These are phyloP conservation scores for Diglossa cyanea DNA, from an alignment of 2,797 vertebrate genomes.

Conservation along the genomic window DNA sequence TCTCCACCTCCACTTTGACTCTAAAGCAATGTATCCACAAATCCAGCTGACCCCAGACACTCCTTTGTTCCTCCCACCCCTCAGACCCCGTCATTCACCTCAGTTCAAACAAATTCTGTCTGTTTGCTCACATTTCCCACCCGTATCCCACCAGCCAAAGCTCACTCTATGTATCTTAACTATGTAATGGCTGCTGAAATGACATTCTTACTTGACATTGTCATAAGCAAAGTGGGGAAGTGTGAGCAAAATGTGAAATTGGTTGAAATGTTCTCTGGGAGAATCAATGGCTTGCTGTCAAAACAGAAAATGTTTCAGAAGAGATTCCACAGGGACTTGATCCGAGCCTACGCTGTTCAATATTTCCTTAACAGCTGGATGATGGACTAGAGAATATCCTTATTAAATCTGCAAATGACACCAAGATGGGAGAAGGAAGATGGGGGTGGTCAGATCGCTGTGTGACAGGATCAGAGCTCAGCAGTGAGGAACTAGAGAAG, in stretches of 20 bases:
- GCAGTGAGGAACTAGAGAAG: neutral
- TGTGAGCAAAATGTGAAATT: constrained; percentile 21
- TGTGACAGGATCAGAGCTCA: neutral
- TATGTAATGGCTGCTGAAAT: neutral
- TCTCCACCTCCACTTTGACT: neutral
- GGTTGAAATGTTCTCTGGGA: constrained; percentile 33
- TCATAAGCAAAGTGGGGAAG: neutral
- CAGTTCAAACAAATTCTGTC: neutral
- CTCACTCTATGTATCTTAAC: neutral
- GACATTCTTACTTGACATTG: neutral
- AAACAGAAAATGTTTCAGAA: constrained; percentile 15
- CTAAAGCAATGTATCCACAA: neutral
- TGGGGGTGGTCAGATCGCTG: neutral
- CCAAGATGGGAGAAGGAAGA: neutral
- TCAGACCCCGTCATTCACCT: neutral
- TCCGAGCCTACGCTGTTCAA: neutral
- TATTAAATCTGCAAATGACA: constrained; percentile 36
- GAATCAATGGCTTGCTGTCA: constrained; percentile 52
- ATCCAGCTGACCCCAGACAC: neutral
- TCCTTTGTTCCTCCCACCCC: neutral
- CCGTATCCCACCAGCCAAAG: neutral
- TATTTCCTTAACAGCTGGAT: constrained; percentile 6
- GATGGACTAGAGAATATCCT: constrained; percentile 29
- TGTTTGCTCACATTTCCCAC: neutral
- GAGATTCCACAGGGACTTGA: neutral